Evolutionary conservation across 2,888 invertebrate genomes (phyloP).

Genomic region (Salticus scenicus): DNA sequence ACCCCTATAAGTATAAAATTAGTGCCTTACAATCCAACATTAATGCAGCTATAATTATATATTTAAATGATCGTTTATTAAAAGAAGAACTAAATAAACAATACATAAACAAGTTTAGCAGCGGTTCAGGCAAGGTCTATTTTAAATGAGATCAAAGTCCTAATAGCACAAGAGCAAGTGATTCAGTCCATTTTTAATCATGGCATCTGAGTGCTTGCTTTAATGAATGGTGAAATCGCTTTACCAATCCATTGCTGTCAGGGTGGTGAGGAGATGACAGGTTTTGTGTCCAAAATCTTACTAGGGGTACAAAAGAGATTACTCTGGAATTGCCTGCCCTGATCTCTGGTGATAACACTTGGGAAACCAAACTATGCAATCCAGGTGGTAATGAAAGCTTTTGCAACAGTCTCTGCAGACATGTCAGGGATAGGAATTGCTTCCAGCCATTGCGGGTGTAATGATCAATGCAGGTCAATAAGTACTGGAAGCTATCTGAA

Average conservation of each 20-base stretch:
- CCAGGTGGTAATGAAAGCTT: neutral
- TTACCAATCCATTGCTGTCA: neutral
- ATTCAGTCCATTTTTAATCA: neutral
- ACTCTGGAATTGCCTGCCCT: conserved; percentile 4
- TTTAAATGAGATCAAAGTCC: neutral
- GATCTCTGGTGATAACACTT: conserved; percentile 20
- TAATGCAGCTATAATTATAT: no score
- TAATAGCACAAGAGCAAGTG: neutral
- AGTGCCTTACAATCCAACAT: no score
- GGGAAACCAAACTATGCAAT: conserved; percentile 12
- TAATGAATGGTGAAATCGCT: neutral
- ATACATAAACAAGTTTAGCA: no score
- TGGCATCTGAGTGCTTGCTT: neutral
- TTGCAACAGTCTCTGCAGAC: conserved; percentile 21
- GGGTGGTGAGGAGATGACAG: neutral
- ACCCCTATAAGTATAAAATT: no score
- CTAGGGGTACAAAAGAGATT: neutral
- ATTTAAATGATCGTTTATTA: no score
- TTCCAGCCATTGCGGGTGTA: conserved; percentile 30
- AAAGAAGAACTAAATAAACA: no score
- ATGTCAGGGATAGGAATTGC: no score
- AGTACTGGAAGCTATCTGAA: neutral
- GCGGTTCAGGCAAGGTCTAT: neutral
- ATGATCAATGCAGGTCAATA: neutral
- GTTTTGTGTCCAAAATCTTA: neutral